Conservation (phyloP, 2,797 vertebrate species). For the Sarcoramphus papa region DNA sequence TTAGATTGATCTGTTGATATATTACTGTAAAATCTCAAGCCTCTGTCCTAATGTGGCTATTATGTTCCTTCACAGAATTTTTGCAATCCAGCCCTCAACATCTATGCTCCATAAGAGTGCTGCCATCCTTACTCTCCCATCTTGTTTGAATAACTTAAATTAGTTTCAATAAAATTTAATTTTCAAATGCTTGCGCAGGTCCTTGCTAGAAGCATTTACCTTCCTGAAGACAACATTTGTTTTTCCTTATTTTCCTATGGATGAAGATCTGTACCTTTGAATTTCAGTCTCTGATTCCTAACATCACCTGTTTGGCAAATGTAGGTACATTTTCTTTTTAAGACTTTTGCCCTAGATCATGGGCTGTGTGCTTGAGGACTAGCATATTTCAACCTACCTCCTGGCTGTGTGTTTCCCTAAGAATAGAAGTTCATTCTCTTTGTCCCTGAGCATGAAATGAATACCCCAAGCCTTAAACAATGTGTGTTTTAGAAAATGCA, state of each 20-base stretch:
- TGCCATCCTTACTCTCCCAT: neutral
- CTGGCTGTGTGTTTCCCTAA: neutral
- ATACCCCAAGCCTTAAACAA: neutral
- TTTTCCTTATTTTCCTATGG: neutral
- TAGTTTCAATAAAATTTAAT: neutral
- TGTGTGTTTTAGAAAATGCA: neutral
- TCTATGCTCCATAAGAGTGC: neutral
- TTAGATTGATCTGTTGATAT: no score
- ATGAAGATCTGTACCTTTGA: neutral
- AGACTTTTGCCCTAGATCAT: neutral
- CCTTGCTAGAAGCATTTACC: neutral
- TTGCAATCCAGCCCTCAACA: neutral
- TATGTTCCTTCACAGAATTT: neutral
- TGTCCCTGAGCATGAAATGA: neutral
- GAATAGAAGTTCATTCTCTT: neutral
- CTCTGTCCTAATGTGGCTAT: neutral
- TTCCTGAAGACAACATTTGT: neutral
- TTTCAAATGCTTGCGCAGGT: neutral
- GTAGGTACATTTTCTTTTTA: neutral
- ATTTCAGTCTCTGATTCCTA: neutral
- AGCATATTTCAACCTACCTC: neutral
- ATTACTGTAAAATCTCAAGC: neutral
- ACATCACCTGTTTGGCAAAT: neutral
- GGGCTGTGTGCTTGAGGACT: neutral
- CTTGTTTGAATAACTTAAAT: neutral